These are phyloP conservation scores for Anolis carolinensis DNA, from an alignment of 2,113 vertebrate species.

Conservation along the genomic window DNA sequence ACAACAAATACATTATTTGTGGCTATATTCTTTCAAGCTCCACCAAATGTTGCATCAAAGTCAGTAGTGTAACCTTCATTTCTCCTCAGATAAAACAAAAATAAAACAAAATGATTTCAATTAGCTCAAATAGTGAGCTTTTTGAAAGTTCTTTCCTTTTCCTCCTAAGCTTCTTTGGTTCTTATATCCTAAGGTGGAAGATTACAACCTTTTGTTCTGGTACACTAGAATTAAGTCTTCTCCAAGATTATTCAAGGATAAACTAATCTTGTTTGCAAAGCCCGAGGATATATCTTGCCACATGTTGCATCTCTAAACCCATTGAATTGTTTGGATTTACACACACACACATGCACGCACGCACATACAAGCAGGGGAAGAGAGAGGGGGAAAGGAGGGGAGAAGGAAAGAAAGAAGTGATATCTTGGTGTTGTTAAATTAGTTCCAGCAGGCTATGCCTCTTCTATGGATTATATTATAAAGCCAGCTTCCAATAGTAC, in stretches of 20 bases:
- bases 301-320: neutral
- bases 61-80: neutral
- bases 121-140: neutral
- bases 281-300: neutral
- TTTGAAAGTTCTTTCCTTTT: neutral
- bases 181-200: neutral
- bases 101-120: neutral
- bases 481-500: neutral
- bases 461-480: neutral
- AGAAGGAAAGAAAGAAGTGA: too few species aligned
- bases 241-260: neutral
- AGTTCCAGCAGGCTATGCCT: neutral
- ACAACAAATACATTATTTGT: neutral
- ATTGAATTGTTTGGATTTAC: slow-evolving; percentile 10
- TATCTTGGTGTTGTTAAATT: neutral
- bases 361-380: neutral
- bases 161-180: neutral
- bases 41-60: neutral
- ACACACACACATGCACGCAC: neutral
- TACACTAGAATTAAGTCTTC: slow-evolving; percentile 6
- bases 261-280: neutral
- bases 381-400: neutral
- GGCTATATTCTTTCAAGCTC: neutral
- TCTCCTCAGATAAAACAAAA: neutral
- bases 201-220: slow-evolving; percentile 1